Evolutionary conservation across 2,888 invertebrate genomes (phyloP).

Genomic region (Elegia similella): DNA sequence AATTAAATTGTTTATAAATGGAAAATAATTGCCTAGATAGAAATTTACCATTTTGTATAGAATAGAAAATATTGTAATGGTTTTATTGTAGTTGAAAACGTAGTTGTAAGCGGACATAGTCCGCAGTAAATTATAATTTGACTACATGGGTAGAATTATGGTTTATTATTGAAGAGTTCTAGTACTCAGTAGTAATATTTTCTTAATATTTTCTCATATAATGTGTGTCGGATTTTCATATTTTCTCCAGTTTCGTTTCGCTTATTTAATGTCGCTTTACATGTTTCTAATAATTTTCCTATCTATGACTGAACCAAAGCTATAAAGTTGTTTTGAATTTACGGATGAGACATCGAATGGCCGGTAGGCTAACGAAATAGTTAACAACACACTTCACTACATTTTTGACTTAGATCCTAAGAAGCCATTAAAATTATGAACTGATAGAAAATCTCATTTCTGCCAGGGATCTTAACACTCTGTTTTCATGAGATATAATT

Average conservation of each 20-base stretch:
- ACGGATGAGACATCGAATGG: conserved; percentile 32
- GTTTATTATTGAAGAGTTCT: conserved; percentile 32
- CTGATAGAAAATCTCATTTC: no score
- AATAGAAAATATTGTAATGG: conserved; percentile 50
- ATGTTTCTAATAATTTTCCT: conserved; percentile 52
- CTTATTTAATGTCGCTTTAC: conserved; percentile 74
- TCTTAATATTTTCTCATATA: conserved; percentile 44
- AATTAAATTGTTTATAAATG: conserved; percentile 34
- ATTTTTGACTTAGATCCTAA: no score
- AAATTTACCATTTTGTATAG: conserved; percentile 47
- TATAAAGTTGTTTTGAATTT: conserved; percentile 26
- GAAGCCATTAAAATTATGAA: no score
- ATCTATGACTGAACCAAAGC: conserved; percentile 73
- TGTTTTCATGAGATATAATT: no score
- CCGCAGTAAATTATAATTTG: conserved; percentile 53
- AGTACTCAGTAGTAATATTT: conserved; percentile 52
- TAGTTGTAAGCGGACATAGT: conserved; percentile 59
- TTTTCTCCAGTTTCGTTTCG: conserved; percentile 54
- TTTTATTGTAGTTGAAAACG: conserved; percentile 54
- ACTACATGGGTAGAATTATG: conserved; percentile 54
- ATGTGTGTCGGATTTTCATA: conserved; percentile 51
- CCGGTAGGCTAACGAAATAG: no score
- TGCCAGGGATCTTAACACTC: no score
- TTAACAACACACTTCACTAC: no score
- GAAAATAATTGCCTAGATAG: conserved; percentile 39